Percentiles rank a stretch among this genome's conserved stretches.
phyloP scores from a whole-genome alignment of 1,140 invertebrate species.

The Rhopalosiphum padi region DNA sequence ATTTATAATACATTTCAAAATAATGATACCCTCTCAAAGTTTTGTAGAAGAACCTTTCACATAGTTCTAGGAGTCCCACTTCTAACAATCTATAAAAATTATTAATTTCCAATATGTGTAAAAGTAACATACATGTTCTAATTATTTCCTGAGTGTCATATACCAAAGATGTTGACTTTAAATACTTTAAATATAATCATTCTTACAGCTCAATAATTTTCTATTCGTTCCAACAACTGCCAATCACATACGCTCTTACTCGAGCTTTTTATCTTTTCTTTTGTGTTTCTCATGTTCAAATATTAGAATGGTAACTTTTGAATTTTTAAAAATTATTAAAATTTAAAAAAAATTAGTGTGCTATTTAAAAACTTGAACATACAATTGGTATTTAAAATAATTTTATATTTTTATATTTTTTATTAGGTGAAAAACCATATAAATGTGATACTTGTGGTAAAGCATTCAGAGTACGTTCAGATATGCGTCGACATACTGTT shows the following conservation, averaged over 20 bases:
- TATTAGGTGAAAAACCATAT: slow-evolving; percentile 78
- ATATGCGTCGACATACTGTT: slow-evolving; percentile 86
- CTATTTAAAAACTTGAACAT: background rate
- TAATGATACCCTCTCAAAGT: background rate
- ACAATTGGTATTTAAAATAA: background rate
- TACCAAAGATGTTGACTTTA: too few species aligned
- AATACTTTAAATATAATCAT: background rate
- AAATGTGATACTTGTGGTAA: slow-evolving; percentile 80
- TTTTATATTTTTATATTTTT: background rate
- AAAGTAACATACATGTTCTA: too few species aligned
- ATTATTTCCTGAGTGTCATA: too few species aligned
- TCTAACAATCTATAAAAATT: too few species aligned
- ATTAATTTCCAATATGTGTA: too few species aligned
- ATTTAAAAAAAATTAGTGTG: background rate
- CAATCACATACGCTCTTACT: background rate
- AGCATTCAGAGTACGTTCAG: slow-evolving; percentile 83
- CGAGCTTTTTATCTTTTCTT: background rate
- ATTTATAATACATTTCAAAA: background rate
- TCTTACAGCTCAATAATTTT: background rate
- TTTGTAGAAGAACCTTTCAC: background rate
- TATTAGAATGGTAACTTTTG: background rate
- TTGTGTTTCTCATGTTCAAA: background rate
- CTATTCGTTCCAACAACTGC: background rate
- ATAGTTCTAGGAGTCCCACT: too few species aligned
- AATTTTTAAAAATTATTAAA: background rate